A percentile compares a stretch with the other conserved stretches of the same genome.
These are phyloP conservation scores for Aphodius sticticus DNA, from an alignment of 2,888 invertebrate species.

Conservation along the genomic window DNA sequence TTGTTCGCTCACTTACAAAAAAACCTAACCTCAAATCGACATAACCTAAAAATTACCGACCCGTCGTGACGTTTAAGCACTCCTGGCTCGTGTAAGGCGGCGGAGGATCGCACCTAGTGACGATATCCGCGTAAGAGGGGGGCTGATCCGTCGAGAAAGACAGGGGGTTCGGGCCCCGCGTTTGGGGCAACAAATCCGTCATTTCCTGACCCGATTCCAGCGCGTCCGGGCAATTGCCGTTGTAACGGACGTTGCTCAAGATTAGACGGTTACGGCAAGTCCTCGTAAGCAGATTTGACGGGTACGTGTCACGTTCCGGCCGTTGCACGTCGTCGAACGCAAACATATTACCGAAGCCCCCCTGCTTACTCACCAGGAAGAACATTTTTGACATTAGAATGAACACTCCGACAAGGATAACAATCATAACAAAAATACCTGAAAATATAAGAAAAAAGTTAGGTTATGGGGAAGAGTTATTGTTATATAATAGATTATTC, in stretches of 20 bases:
- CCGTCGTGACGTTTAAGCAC: conserved; percentile 27
- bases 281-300: conserved; percentile 26
- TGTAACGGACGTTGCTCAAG: conserved; percentile 31
- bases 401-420: conserved; percentile 47
- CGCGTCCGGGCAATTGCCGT: conserved; percentile 29
- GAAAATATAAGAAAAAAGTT: conserved; percentile 33
- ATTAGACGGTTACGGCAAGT: conserved; percentile 30
- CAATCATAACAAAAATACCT: conserved; percentile 54
- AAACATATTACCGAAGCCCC: conserved; percentile 1
- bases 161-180: conserved; percentile 35
- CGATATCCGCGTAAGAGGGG: conserved; percentile 54
- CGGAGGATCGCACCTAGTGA: conserved; percentile 58
- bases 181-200: conserved; percentile 50
- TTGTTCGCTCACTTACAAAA: background rate
- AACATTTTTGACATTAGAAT: conserved; percentile 50
- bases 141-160: conserved; percentile 52
- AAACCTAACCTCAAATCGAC: background rate
- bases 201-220: conserved; percentile 45
- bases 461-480: background rate
- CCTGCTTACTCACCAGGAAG: conserved; percentile 54
- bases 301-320: conserved; percentile 24
- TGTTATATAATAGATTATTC: background rate
- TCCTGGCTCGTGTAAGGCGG: conserved; percentile 60
- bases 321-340: conserved; percentile 11
- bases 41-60: background rate